Evolutionary conservation across 2,888 invertebrate species (phyloP).

Genomic region (Limnephilus lunatus): DNA sequence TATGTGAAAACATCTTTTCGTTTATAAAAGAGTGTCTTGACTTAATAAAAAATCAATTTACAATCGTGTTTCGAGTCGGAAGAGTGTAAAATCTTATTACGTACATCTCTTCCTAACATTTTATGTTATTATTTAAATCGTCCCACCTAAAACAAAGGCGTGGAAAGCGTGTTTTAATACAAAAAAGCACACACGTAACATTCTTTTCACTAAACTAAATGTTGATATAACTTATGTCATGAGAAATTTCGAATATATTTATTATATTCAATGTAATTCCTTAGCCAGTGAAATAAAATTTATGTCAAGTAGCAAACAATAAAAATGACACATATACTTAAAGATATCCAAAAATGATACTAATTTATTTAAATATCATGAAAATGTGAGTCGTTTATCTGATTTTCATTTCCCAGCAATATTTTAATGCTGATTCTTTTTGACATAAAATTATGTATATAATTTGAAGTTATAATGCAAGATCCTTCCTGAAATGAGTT

Average conservation of each 20-base stretch:
- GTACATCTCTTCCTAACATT: background rate
- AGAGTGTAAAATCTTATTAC: constrained; percentile 4
- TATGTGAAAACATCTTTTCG: background rate
- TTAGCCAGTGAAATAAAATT: background rate
- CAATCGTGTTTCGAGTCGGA: constrained; percentile 4
- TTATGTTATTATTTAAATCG: background rate
- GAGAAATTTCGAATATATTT: background rate
- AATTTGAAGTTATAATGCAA: no score
- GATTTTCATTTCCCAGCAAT: no score
- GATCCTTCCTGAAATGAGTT: no score
- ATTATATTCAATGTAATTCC: background rate
- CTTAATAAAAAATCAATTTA: constrained; percentile 43
- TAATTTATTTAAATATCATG: no score
- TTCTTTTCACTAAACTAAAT: background rate
- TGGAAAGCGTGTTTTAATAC: background rate
- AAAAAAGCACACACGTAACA: background rate
- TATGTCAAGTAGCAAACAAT: no score
- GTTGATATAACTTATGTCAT: background rate
- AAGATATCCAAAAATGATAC: no score
- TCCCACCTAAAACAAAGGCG: background rate
- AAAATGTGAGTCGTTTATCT: no score
- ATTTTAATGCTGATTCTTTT: background rate
- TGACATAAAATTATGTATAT: no score
- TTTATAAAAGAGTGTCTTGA: constrained; percentile 20
- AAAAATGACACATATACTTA: no score